A percentile compares a stretch with the other conserved stretches of the same genome.
These are phyloP conservation scores for Sphaeridia pumilis DNA, from an alignment of 2,888 invertebrate genomes.

Conservation along the genomic window DNA sequence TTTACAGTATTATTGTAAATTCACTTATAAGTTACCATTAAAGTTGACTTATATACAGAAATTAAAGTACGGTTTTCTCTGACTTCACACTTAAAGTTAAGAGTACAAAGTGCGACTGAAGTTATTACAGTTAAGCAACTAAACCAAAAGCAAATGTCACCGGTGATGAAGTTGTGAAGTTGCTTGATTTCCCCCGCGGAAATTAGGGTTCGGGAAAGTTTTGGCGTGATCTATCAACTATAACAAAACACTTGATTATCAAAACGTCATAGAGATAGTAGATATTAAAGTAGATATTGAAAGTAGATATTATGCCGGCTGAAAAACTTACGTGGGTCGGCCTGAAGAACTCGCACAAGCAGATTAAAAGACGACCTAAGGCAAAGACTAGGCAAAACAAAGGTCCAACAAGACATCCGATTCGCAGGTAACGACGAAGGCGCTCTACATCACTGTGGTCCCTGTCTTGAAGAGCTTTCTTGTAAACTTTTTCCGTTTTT, in stretches of 20 bases:
- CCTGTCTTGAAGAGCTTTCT: constrained; percentile 52
- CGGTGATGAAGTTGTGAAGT: too few relatives aligned
- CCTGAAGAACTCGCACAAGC: constrained; percentile 22
- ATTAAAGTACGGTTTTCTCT: too few relatives aligned
- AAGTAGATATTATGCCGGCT: neutral
- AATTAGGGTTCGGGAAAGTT: constrained; percentile 7
- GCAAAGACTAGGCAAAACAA: constrained; percentile 31
- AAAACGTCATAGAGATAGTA: neutral
- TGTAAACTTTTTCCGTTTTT: constrained; percentile 79
- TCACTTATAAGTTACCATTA: too few relatives aligned
- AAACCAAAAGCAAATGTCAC: too few relatives aligned
- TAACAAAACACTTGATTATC: too few relatives aligned
- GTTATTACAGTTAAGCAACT: too few relatives aligned
- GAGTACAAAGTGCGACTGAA: too few relatives aligned
- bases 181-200: too few relatives aligned
- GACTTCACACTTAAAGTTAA: too few relatives aligned
- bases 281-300: neutral
- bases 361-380: constrained; percentile 26
- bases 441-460: constrained; percentile 49
- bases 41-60: too few relatives aligned
- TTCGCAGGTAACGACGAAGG: constrained; percentile 23
- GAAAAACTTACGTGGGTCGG: constrained; percentile 23
- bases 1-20: too few relatives aligned
- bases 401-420: constrained; percentile 29
- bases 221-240: constrained; percentile 14